phyloP scores from a whole-genome alignment of 2,797 vertebrate genomes.

The Erpetoichthys calabaricus region DNA sequence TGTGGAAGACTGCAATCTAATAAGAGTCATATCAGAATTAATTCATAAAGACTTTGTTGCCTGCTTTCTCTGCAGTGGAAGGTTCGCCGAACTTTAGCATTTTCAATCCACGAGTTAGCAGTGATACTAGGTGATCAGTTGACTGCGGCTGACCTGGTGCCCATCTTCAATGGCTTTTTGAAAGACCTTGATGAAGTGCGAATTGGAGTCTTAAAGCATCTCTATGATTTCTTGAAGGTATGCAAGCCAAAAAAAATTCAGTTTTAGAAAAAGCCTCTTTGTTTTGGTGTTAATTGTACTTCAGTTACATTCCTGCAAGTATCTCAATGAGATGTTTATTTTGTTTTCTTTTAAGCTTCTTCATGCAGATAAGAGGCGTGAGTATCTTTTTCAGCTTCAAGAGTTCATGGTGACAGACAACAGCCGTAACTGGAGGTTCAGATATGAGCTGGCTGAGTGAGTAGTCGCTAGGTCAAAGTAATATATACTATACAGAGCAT shows the following conservation, averaged over 20 bases:
- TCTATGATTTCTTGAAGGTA: constrained; percentile 60
- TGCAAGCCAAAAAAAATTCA: constrained; percentile 1
- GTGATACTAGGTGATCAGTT: constrained; percentile 79
- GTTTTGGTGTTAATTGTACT: too few species aligned
- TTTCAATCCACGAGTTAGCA: constrained; percentile 79
- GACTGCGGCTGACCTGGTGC: constrained; percentile 76
- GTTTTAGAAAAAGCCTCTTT: too few species aligned
- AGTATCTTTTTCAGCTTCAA: constrained; percentile 53
- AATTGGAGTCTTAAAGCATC: constrained; percentile 56
- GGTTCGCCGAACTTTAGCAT: constrained; percentile 69
- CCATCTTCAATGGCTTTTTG: constrained; percentile 68
- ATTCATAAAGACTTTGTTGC: too few species aligned
- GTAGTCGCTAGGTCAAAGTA: constrained; percentile 8
- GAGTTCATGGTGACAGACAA: constrained; percentile 53
- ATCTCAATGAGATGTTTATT: too few species aligned
- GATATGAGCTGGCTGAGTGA: constrained; percentile 51
- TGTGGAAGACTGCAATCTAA: too few species aligned
- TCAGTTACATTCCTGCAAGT: too few species aligned
- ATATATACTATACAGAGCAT: not conserved
- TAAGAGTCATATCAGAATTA: too few species aligned
- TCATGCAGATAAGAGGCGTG: constrained; percentile 51
- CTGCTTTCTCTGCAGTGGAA: constrained; percentile 62
- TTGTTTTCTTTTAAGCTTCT: constrained; percentile 36
- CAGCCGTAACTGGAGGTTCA: constrained; percentile 54
- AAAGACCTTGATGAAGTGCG: constrained; percentile 56